Conservation (phyloP, 2,113 vertebrate genomes). For the Verasper variegatus region DNA sequence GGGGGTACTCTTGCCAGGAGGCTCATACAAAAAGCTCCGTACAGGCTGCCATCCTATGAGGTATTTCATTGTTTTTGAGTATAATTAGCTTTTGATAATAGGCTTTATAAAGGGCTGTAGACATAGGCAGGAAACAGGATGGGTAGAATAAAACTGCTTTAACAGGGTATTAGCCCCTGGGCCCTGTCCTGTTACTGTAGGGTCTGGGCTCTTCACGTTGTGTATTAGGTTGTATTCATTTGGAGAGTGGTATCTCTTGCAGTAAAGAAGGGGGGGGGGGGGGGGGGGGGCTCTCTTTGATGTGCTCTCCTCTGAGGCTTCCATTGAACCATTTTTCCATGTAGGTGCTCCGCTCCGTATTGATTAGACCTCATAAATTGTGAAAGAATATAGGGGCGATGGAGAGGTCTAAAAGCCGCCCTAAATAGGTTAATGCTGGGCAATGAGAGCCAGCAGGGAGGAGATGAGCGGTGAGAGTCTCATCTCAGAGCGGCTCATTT, state of each 20-base stretch:
- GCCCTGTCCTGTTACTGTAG: conserved; percentile 16
- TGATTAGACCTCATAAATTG: conserved; percentile 80
- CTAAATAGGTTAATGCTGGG: conserved; percentile 80
- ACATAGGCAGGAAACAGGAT: conserved; percentile 43
- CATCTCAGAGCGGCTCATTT: conserved; percentile 48
- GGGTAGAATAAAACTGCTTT: conserved; percentile 60
- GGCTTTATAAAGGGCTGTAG: conserved; percentile 55
- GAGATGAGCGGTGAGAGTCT: conserved; percentile 41
- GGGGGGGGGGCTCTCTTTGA: conserved; percentile 54
- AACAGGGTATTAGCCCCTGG: conserved; percentile 55
- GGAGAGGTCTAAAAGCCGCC: conserved; percentile 77
- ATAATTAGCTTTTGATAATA: conserved; percentile 74
- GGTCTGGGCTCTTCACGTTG: conserved; percentile 62
- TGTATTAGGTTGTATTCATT: conserved; percentile 74
- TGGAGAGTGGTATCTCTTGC: conserved; percentile 70
- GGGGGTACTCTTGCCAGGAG: conserved; percentile 53
- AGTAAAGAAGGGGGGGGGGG: conserved; percentile 23
- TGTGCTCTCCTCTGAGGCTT: conserved; percentile 63
- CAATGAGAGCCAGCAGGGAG: conserved; percentile 43
- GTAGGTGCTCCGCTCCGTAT: conserved; percentile 78
- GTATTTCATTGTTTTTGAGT: conserved; percentile 71
- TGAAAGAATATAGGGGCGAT: conserved; percentile 74
- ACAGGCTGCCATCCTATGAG: conserved; percentile 52
- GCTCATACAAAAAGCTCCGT: conserved; percentile 46
- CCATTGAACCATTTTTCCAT: conserved; percentile 66